Evolutionary conservation across 2,797 vertebrate genomes (phyloP).

Genomic region (Cyprinella venusta): DNA sequence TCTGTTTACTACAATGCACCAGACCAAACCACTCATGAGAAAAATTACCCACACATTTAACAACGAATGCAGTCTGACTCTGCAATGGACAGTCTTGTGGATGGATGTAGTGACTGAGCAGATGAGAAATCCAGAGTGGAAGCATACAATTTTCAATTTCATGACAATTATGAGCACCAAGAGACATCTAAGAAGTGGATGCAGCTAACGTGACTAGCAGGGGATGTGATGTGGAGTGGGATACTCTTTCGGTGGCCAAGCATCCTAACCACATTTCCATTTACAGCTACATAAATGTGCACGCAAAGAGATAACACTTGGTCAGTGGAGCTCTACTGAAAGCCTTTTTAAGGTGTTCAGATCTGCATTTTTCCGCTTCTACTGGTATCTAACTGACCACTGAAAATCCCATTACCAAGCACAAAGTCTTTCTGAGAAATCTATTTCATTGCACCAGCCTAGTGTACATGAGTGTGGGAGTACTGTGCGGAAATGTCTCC

Average conservation of each 20-base stretch:
- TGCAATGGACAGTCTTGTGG: neutral
- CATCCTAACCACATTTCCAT: slow-evolving; percentile 15
- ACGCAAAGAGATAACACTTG: neutral
- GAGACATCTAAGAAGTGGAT: neutral
- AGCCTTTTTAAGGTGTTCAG: slow-evolving; percentile 21
- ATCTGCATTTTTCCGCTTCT: slow-evolving; percentile 35
- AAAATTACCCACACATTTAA: neutral
- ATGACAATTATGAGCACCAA: neutral
- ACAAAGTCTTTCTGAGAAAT: slow-evolving; percentile 11
- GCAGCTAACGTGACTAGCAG: slow-evolving; percentile 5
- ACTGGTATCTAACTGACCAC: slow-evolving; percentile 34
- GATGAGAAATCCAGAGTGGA: neutral
- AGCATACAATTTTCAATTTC: neutral
- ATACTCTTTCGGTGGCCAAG: neutral
- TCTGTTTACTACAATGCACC: neutral
- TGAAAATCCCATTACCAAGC: slow-evolving; percentile 26
- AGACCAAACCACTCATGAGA: neutral
- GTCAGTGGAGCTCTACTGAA: neutral
- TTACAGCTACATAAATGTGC: slow-evolving; percentile 1
- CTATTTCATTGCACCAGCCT: neutral
- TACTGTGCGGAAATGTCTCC: slow-evolving; percentile 10
- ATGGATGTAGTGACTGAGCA: neutral
- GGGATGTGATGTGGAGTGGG: neutral
- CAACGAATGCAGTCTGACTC: neutral
- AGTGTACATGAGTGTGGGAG: slow-evolving; percentile 9